Base-by-base conservation (phyloP, 2,888 invertebrate species). In the Megaustenia siamemsis region DNA sequence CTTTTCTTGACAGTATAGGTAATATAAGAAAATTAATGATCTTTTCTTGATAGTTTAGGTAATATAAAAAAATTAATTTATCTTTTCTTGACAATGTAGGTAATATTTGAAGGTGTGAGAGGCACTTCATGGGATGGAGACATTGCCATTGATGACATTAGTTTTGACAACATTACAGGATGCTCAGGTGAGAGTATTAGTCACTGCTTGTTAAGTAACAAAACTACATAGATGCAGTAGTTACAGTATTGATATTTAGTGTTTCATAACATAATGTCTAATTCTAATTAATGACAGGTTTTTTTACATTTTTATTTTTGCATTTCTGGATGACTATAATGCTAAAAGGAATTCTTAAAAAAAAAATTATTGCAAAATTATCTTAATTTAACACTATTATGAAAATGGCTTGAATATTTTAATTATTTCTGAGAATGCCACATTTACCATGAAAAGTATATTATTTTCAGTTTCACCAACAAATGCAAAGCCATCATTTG, bases 91-190 rank as follows among this genome's bases (percentile, higher is more conserved):
- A 28, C 12, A 56, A 32, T 43, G 18, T 60, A 89, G 89, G 90
- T 92, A 6, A 90, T 93, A 24, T 90, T 93, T 84, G 93, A 93
- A 87, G 93, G 90, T 28, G 87, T 90, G 6, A 77, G 89, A 84
- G 93, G 92, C 24, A 78, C 83, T 10, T 89, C 88, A 43, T 88
- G 84, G 82, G 28, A 83, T 24, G 92, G 93, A 35, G 92, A 93
- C 85, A 92, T 93, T 80, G 93, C 92, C 28, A 71, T 94, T 68
- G 94, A 94, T 90, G 93, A 94, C 80, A 85, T 93, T 56, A 79
- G 83, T 4, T 87, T 89, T 76, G 86, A 87, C 79, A 87, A 66
- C 68, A 53, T 78, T n/a, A 49, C 87, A 21, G 40, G 86, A 10
- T 92, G 91, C 85, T n/a, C 88, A 71, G 82, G 91, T 92, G 88